Base-by-base conservation (phyloP, 2,113 vertebrate genomes). In the Puntigrus tetrazona region DNA sequence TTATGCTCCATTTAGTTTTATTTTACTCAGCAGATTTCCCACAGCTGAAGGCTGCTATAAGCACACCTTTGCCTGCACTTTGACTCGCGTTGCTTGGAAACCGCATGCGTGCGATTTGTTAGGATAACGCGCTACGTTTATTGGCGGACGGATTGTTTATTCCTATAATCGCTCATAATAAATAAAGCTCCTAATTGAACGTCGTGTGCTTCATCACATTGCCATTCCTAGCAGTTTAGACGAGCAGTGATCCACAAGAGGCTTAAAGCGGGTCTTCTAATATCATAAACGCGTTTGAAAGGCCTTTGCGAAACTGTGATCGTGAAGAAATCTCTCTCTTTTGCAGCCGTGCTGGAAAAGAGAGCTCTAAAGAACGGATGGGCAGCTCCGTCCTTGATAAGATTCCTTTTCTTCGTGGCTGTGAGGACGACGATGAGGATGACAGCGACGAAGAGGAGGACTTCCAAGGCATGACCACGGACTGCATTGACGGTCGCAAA, bases 371-470 rank as follows among this genome's bases (percentile, higher is more conserved):
- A 67, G 96, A 95, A 72, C 92, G 91, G 25, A 69, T 94, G 61
- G 91, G 93, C 0, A 80, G 93, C 50, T 95, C 96, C 0, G 94
- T 96, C 31, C 90, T 97, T 79, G 96, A 96, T 87, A 95, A 96
- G 91, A 95, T 96, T 80, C 96, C 96, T 67, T 97, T 97, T 89
- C 91, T 96, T 52, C 96, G 94, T 20, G 94, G 92, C 84, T 96
- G 95, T 0, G 95, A 96, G 88, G 96, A 97, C 0, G 96, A 96
- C 0, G 96, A 96, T 22, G 96, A 96, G n/a, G 96, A 96, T n/a
- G 96, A 97, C 92, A 97, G 96, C 0, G 96, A 97, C 0, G 96
- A 97, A 86, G 96, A 97, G 0, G 96, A 97, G 0, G 96, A 97
- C 38, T 93, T 95, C 85, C 95, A 96, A 80, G 93, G 94, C 34